Conservation (phyloP, 2,797 vertebrate species). For the Hylomyscus alleni region DNA sequence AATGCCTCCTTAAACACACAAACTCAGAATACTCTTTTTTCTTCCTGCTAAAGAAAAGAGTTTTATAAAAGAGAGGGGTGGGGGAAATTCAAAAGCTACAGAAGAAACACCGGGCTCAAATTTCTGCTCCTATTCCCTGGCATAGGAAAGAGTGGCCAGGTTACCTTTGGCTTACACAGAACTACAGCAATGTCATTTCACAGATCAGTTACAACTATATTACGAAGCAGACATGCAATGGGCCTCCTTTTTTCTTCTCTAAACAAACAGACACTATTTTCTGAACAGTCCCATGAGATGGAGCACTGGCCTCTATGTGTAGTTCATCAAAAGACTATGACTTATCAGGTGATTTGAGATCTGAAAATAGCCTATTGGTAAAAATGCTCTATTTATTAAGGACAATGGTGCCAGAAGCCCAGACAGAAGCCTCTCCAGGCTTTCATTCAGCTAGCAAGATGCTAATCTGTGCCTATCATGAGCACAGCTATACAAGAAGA, state of each 20-base stretch:
- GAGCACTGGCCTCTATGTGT: constrained; percentile 72
- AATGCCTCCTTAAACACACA: neutral
- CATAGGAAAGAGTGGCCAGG: neutral
- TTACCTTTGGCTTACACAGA: constrained; percentile 58
- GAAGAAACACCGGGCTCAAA: constrained; percentile 28
- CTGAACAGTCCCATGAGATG: constrained; percentile 66
- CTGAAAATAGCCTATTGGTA: constrained; percentile 61
- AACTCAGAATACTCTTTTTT: neutral
- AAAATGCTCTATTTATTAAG: constrained; percentile 56
- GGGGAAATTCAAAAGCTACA: neutral
- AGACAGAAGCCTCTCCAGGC: constrained; percentile 37
- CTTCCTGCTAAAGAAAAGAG: constrained; percentile 25
- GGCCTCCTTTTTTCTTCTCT: constrained; percentile 45
- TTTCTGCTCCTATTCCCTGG: constrained; percentile 65
- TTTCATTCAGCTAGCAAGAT: constrained; percentile 66
- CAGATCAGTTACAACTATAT: constrained; percentile 74
- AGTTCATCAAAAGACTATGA: constrained; percentile 76
- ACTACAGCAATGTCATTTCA: constrained; percentile 55
- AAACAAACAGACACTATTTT: constrained; percentile 79
- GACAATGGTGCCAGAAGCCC: constrained; percentile 34
- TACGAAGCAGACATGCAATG: constrained; percentile 62
- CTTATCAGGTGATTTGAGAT: constrained; percentile 77
- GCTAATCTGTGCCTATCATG: neutral
- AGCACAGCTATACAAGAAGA: neutral
- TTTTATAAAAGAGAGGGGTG: neutral